Base-by-base conservation (phyloP, 1,140 invertebrate genomes). In the Drosophila punjabiensis region DNA sequence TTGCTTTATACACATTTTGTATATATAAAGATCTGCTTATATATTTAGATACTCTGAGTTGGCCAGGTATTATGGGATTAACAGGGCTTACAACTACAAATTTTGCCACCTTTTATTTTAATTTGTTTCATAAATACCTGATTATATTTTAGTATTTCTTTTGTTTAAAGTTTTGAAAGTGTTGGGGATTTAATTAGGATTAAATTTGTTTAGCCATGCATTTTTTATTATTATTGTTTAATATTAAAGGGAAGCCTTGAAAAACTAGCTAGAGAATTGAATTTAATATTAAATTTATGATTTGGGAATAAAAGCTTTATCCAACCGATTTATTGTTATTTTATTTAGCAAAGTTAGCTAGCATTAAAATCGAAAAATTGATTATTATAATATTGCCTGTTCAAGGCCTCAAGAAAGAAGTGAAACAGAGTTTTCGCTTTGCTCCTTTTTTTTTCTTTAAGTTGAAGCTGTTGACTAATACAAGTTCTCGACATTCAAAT, bases 401-500 rank as follows among this genome's bases (percentile, higher is more conserved):
- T 78, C 37, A 45, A 69, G 75, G 60, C 47, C 67, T 61, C 24
- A 20, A 16, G 18, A 9, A 37, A 16, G 4, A 9, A 75, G 59
- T 66, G 45, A 53, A 74, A 65, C 39, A 39, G 48, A 73, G 69
- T 83, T 69, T 47, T 39, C 28, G n/a, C 59, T 11, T 47, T 39
- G 35, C 11, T 47, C 16, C 32, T 20, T 73, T 60, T 70, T 60
- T 70, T 61, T 41, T 61, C 14, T n/a, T 9, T 37, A 41, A n/a
- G 59, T 41, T 62, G 65, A 67, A 59, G 68, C 50, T 67, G 73
- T 65, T 76, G 74, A 60, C 75, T 79, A 59, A 79, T 50, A 79
- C 74, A 82, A 82, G 75, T 81, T 79, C 66, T 71, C 67, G 39
- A 48, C 77, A 84, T 84, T 84, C 74, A 84, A 85, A 84, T 88